Evolutionary conservation across 2,888 invertebrate species (phyloP).

Genomic region (Drosophila atripex): DNA sequence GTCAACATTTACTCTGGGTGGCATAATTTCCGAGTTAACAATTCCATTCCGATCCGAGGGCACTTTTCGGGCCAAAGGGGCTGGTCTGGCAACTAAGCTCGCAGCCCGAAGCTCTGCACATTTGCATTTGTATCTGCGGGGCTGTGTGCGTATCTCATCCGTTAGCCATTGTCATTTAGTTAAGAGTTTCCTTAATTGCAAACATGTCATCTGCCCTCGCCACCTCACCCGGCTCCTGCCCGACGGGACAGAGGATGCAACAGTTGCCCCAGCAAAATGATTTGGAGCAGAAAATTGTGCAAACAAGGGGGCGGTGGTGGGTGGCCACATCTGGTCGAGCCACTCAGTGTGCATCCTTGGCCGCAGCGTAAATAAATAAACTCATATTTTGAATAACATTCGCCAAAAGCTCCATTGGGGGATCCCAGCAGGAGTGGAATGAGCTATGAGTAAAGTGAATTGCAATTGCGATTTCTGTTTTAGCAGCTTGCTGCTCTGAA

Average conservation of each 20-base stretch:
- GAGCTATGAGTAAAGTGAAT: constrained; percentile 16
- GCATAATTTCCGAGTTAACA: constrained; percentile 64
- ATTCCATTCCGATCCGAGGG: constrained; percentile 35
- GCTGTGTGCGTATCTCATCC: constrained; percentile 42
- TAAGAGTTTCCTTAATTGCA: constrained; percentile 79
- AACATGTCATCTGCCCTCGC: constrained; percentile 45
- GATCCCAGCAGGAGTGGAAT: constrained; percentile 1
- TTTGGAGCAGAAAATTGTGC: constrained; percentile 70
- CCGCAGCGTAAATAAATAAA: constrained; percentile 72
- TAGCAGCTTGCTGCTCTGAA: constrained; percentile 22
- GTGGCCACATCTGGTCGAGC: constrained; percentile 30
- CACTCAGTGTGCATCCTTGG: constrained; percentile 37
- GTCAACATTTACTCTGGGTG: constrained; percentile 64
- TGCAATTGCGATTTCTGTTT: constrained; percentile 26
- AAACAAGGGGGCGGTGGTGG: constrained; percentile 44
- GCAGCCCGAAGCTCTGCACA: constrained; percentile 19
- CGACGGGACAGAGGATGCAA: constrained; percentile 39
- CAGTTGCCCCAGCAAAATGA: constrained; percentile 50
- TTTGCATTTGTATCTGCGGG: constrained; percentile 11
- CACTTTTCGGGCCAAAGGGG: constrained; percentile 17
- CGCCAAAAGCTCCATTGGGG: constrained; percentile 35
- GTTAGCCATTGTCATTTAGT: constrained; percentile 71
- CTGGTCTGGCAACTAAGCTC: constrained; percentile 20
- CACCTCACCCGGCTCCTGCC: constrained; percentile 2
- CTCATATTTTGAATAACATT: constrained; percentile 69